Conservation (phyloP, 2,888 invertebrate genomes). For the Sminthurinus aureus region DNA sequence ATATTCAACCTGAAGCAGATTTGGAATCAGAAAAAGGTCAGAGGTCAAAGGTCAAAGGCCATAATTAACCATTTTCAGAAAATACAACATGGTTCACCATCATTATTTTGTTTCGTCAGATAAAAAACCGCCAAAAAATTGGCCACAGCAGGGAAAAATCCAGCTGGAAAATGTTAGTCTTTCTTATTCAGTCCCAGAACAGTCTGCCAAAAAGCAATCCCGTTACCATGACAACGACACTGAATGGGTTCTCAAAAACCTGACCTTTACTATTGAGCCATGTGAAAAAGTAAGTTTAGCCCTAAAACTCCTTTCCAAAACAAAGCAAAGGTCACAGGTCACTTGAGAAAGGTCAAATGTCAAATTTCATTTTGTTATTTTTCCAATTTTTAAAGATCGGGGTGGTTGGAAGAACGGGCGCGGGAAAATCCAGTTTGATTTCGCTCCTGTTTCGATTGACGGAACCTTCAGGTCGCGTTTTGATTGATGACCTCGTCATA, state of each 20-base stretch:
- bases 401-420: constrained; percentile 74
- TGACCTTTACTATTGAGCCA: constrained; percentile 63
- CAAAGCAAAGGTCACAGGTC: too few relatives aligned
- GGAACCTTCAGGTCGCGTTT: constrained; percentile 83
- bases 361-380: too few relatives aligned
- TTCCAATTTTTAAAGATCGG: not conserved
- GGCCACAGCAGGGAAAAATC: constrained; percentile 54
- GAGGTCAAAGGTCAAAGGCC: too few relatives aligned
- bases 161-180: constrained; percentile 45
- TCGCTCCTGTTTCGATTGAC: constrained; percentile 88
- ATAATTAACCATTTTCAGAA: not conserved
- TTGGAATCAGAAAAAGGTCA: constrained; percentile 50
- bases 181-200: too few relatives aligned
- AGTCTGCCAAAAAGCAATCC: too few relatives aligned
- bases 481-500: constrained; percentile 78
- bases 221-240: constrained; percentile 29
- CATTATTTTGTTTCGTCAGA: constrained; percentile 21
- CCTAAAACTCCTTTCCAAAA: not conserved
- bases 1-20: constrained; percentile 64
- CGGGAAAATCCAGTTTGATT: constrained; percentile 91
- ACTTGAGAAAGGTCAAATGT: too few relatives aligned
- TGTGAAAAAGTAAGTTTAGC: constrained; percentile 64
- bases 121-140: constrained; percentile 46
- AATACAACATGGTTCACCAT: not conserved
- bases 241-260: constrained; percentile 62